Evolutionary conservation across 2,113 vertebrate species (phyloP), one percentile per base, ranked within the genome.

Genomic region (Rutilus rutilus): DNA sequence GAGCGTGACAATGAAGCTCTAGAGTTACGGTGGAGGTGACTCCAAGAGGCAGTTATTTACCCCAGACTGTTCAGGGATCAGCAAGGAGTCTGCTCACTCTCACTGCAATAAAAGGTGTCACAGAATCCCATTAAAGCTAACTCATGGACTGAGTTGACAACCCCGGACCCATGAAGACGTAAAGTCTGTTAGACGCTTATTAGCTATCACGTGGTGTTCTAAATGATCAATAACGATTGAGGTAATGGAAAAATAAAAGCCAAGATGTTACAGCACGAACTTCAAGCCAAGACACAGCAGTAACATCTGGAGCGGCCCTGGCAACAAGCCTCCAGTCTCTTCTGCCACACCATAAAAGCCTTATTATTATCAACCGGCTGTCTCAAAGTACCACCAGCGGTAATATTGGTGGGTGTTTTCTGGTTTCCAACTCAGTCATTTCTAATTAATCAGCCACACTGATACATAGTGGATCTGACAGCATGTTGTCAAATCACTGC

Each of bases 1-100:
- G 83, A 93, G 92, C 92, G 77, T 94, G 93, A 94, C 94, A 94
- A 94, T 86, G 91, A 91, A 88, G 89, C 89, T 92, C 92, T 93
- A 92, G 90, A 91, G 92, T 94, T 95, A 94, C 94, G 93, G 92
- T 94, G 89, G 73, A 87, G 73, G n/a, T 76, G 57, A 27, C 76
- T 82, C 73, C 21, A 71, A 85, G 88, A 86, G 88, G 90, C 87
- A 87, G 36, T 86, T 90, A 79, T 83, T 4, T 5, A 90, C 84
- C 84, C 88, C 91, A 93, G 91, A 91, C 90, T 77, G 90, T 88
- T 93, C 91, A 93, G 91, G 90, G 91, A 91, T 92, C 90, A 87
- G 88, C 89, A 88, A 87, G 87, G 81, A 86, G 89, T 74, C 91
- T 91, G 88, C 77, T 90, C 78, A 92, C 88, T 88, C 89, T 90